Conservation (phyloP, 2,113 vertebrate genomes). For the Notarius quadriscutis region DNA sequence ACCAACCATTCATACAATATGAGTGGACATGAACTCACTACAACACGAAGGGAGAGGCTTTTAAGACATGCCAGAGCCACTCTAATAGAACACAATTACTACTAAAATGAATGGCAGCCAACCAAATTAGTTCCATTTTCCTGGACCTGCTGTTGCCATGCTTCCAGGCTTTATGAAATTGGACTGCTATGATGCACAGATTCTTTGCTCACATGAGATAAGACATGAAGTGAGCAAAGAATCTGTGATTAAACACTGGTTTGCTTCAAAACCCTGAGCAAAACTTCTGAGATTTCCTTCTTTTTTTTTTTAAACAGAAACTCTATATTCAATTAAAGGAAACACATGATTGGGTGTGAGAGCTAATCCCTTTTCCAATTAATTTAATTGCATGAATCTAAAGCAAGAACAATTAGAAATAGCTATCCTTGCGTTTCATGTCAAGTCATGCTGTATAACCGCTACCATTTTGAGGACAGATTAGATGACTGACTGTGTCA, state of each 20-base stretch:
- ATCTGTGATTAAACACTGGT: conserved; percentile 21
- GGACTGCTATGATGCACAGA: conserved; percentile 18
- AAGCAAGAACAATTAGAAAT: background rate
- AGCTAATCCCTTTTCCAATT: background rate
- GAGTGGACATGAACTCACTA: conserved; percentile 57
- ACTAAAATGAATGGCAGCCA: conserved; percentile 63
- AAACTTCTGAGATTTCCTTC: background rate
- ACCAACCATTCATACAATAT: conserved; percentile 51
- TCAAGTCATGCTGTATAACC: background rate
- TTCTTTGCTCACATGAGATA: background rate
- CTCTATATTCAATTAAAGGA: background rate
- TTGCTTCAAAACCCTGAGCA: background rate
- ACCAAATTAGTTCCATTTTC: conserved; percentile 63
- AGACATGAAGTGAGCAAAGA: background rate
- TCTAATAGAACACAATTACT: conserved; percentile 71
- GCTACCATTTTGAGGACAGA: background rate
- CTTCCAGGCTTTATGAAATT: conserved; percentile 38
- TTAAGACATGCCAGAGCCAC: conserved; percentile 59
- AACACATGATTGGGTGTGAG: background rate
- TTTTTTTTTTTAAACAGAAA: background rate
- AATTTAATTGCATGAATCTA: background rate
- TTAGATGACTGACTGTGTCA: background rate
- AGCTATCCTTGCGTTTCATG: background rate
- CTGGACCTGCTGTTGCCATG: conserved; percentile 50
- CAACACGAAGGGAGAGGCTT: conserved; percentile 52